Percentiles rank a stretch among this genome's conserved stretches.
These are phyloP conservation scores for Amphipyra berbera DNA, from an alignment of 2,888 invertebrate genomes.

Conservation along the genomic window DNA sequence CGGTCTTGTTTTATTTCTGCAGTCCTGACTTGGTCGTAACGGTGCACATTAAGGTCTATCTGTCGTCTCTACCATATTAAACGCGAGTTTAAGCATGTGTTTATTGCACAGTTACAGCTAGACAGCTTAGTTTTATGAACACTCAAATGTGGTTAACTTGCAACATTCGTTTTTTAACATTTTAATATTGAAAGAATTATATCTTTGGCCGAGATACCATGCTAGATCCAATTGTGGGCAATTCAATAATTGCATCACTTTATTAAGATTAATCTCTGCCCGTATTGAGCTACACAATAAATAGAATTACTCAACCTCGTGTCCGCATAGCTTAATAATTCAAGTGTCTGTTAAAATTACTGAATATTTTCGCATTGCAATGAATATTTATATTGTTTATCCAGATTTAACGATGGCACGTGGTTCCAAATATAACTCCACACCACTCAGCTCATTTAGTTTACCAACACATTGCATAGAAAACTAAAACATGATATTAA, in stretches of 20 bases:
- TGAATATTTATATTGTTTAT: conserved; percentile 25
- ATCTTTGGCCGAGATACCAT: conserved; percentile 6
- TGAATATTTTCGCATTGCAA: conserved; percentile 14
- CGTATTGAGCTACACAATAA: conserved; percentile 30
- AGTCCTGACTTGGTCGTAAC: conserved; percentile 18
- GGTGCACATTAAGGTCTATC: conserved; percentile 17
- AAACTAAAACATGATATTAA: conserved; percentile 26
- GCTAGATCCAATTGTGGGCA: conserved; percentile 29
- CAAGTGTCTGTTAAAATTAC: conserved; percentile 11
- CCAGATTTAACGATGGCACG: conserved; percentile 28
- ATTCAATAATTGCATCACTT: conserved; percentile 36
- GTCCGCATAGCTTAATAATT: conserved; percentile 25
- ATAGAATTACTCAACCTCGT: conserved; percentile 25
- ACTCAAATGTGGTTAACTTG: not conserved
- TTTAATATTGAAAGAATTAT: conserved; percentile 17
- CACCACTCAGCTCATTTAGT: conserved; percentile 22
- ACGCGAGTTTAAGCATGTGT: conserved; percentile 34
- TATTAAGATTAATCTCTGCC: conserved; percentile 42
- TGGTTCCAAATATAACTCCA: conserved; percentile 38
- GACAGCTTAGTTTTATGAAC: conserved; percentile 19
- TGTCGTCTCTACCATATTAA: conserved; percentile 18
- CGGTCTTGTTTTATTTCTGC: conserved; percentile 21
- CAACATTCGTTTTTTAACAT: conserved; percentile 5
- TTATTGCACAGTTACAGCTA: conserved; percentile 25
- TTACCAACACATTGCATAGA: conserved; percentile 29